Evolutionary conservation across 2,888 invertebrate species (phyloP).

Genomic region (Lymantria monacha): DNA sequence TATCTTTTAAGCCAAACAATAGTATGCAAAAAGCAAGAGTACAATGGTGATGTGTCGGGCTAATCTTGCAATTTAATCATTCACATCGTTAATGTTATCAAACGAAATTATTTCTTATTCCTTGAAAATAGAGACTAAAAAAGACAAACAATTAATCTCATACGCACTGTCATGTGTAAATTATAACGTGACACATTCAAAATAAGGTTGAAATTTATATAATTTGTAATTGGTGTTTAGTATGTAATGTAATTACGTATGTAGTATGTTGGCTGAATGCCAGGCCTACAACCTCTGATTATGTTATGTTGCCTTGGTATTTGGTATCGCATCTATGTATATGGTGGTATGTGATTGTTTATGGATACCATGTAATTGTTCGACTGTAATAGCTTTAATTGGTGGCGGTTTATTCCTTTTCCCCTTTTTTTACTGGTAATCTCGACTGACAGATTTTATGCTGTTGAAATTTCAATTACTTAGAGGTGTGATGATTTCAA

Average conservation of each 20-base stretch:
- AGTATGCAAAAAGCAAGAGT: too few species aligned
- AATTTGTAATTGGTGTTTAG: slow-evolving; percentile 31
- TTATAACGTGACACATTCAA: too few species aligned
- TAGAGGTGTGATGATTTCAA: too few species aligned
- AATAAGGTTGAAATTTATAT: slow-evolving; percentile 10
- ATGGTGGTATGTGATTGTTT: slow-evolving; percentile 2
- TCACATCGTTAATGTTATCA: not conserved
- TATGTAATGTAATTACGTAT: slow-evolving; percentile 37
- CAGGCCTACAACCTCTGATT: slow-evolving; percentile 25
- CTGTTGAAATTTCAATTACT: too few species aligned
- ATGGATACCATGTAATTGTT: slow-evolving; percentile 1
- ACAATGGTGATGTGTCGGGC: not conserved
- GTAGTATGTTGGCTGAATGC: slow-evolving; percentile 28
- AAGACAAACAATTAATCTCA: too few species aligned
- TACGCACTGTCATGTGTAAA: too few species aligned
- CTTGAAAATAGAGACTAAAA: too few species aligned
- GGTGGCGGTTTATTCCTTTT: too few species aligned
- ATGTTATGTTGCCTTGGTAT: slow-evolving; percentile 37
- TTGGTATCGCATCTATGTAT: slow-evolving; percentile 15
- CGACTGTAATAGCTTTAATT: too few species aligned
- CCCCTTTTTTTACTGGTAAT: too few species aligned
- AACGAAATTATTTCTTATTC: not conserved
- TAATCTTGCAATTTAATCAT: not conserved
- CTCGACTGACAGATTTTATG: too few species aligned
- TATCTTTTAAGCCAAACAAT: too few species aligned